Base-by-base conservation (phyloP, 2,797 vertebrate species). In the Lycodopsis pacificus region DNA sequence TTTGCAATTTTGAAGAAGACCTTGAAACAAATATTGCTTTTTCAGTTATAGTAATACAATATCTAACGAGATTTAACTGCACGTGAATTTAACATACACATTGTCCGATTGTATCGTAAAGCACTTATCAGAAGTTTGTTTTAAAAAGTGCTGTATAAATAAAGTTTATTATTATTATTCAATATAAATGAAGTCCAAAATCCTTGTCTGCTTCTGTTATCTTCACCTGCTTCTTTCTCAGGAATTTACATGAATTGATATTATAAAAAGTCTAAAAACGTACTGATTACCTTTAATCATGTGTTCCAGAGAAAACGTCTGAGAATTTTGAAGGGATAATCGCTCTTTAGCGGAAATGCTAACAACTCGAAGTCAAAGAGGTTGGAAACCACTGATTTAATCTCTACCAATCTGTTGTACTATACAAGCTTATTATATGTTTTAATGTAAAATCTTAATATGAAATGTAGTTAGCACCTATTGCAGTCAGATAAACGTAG, bases 1-100 rank as follows among this genome's bases (percentile, higher is more conserved):
- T 73, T 72, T 54, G 40, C 65, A 57, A 42, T 58, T 76, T 73
- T 32, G 27, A 76, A 42, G 25, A 30, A 62, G 65, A 70, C 20
- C 42, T 27, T 59, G 4, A 71, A 76, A 44, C 4, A 51, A 59
- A 65, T 63, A 63, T 30, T 73, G 36, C 56, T 71, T 65, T 63
- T 34, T 25, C 14, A 11, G 25, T 64, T 42, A 27, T 3, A 3
- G 3, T 27, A 27, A 27, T 30, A 0, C 12, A 38, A 49, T 10
- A 63, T 48, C 25, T 72, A 65, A 15, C 73, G 36, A 19, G 9
- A 61, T 13, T 27, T 15, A 15, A 54, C 12, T 57, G 7, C 15
- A 32, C 17, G 15, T 56, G 27, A 14, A 54, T 54, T 27, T 57
- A 56, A 57, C 27, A 54, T 4, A 69, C 27, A 27, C 27, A 27